These are phyloP conservation scores for Protonemura montana DNA, from an alignment of 2,888 invertebrate genomes.

Conservation along the genomic window DNA sequence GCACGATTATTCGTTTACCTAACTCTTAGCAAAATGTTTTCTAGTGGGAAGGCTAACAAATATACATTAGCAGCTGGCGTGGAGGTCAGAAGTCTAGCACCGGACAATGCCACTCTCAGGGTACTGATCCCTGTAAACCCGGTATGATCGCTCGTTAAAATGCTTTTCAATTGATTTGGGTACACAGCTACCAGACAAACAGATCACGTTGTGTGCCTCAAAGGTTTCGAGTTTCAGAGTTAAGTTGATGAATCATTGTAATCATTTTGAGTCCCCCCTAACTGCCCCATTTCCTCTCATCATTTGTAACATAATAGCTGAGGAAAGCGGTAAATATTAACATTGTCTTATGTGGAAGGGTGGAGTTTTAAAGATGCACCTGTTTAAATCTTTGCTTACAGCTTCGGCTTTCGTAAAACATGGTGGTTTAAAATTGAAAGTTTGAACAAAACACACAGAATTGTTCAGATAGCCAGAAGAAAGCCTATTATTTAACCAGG, in stretches of 20 bases:
- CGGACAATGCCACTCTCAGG: background rate
- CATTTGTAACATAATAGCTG: background rate
- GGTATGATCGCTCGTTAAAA: no score
- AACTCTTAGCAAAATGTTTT: background rate
- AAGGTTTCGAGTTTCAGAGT: background rate
- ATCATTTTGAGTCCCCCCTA: background rate
- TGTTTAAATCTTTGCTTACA: constrained; percentile 33
- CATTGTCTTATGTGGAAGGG: background rate
- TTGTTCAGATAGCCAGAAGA: background rate
- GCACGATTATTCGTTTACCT: background rate
- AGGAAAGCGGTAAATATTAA: background rate
- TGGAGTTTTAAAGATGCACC: constrained; percentile 10
- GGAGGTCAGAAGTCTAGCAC: background rate
- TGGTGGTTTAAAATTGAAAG: background rate
- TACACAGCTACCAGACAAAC: background rate
- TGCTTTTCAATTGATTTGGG: no score
- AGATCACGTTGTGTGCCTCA: background rate
- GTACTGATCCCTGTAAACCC: background rate
- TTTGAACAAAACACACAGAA: constrained; percentile 22
- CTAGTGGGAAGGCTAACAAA: background rate
- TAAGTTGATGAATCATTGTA: background rate
- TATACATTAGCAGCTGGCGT: background rate
- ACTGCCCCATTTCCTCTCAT: background rate
- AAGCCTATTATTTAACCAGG: constrained; percentile 19
- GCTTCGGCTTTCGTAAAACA: constrained; percentile 18